Evolutionary conservation across 2,113 vertebrate genomes (phyloP).

Genomic region (Aegithalos caudatus): DNA sequence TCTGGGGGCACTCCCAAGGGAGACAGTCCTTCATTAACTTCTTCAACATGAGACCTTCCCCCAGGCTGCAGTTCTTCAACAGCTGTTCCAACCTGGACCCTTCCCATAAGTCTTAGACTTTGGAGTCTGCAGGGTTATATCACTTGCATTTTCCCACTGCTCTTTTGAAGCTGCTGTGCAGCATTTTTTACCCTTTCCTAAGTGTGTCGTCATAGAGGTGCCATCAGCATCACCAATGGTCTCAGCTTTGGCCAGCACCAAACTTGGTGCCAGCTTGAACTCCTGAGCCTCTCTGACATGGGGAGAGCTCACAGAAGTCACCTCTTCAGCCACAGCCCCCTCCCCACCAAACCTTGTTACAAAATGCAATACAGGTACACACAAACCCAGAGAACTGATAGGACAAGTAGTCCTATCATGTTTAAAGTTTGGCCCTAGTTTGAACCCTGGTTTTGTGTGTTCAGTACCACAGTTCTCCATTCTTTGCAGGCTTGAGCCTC

Average conservation of each 20-base stretch:
- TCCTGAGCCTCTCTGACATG: neutral
- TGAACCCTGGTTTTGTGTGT: neutral
- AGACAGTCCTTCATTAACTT: neutral
- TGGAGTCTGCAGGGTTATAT: neutral
- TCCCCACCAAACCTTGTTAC: neutral
- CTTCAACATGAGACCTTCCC: neutral
- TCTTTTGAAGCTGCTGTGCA: neutral
- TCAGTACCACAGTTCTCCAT: neutral
- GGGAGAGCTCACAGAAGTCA: neutral
- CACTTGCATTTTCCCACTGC: neutral
- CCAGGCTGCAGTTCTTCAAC: neutral
- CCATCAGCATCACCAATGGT: fast-evolving
- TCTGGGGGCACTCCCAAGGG: neutral
- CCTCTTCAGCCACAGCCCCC: neutral
- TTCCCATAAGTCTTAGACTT: neutral
- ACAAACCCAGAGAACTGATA: neutral
- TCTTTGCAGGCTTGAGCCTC: neutral
- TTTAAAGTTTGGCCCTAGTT: neutral
- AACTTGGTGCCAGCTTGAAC: neutral
- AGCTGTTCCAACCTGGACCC: neutral
- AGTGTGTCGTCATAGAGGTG: neutral
- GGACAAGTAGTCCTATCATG: fast-evolving
- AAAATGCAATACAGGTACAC: neutral
- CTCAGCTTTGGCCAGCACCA: neutral
- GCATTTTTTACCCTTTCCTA: neutral